phyloP scores from a whole-genome alignment of 2,888 invertebrate genomes.

The Trissolcus brochymenae region DNA sequence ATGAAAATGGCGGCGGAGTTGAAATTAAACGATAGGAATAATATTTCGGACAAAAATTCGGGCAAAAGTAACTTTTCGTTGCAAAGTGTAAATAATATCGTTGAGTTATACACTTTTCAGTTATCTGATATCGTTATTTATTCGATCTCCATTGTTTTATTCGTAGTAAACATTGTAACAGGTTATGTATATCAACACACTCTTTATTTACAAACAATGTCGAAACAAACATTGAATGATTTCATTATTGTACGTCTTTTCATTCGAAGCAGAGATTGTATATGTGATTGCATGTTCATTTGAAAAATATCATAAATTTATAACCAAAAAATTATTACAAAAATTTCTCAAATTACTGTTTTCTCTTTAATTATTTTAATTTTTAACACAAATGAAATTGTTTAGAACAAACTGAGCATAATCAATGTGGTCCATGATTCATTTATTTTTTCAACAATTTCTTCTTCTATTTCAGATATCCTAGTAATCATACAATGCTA shows the following conservation, averaged over 20 bases:
- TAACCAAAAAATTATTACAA: no score
- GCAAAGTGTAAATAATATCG: slow-evolving; percentile 58
- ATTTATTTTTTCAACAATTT: no score
- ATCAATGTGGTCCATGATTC: no score
- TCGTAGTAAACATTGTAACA: slow-evolving; percentile 80
- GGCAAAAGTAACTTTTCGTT: slow-evolving; percentile 58
- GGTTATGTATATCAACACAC: slow-evolving; percentile 73
- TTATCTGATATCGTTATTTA: slow-evolving; percentile 64
- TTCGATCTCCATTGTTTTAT: slow-evolving; percentile 79
- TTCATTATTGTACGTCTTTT: background rate
- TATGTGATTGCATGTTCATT: no score
- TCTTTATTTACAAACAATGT: slow-evolving; percentile 34
- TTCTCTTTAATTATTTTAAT: no score
- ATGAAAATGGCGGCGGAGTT: slow-evolving; percentile 67
- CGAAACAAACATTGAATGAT: slow-evolving; percentile 5
- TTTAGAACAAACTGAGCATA: no score
- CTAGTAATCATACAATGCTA: slow-evolving; percentile 80
- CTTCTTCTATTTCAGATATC: slow-evolving; percentile 77
- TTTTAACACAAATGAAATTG: no score
- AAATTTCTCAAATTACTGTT: no score
- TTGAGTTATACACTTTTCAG: slow-evolving; percentile 62
- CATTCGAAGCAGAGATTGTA: no score
- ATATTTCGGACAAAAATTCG: slow-evolving; percentile 59
- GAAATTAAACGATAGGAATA: slow-evolving; percentile 59
- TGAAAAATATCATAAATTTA: no score